Percentiles rank a stretch among this genome's conserved stretches.
Evolutionary conservation across 2,888 invertebrate genomes (phyloP).

Genomic region (Nemapogon koenigi): DNA sequence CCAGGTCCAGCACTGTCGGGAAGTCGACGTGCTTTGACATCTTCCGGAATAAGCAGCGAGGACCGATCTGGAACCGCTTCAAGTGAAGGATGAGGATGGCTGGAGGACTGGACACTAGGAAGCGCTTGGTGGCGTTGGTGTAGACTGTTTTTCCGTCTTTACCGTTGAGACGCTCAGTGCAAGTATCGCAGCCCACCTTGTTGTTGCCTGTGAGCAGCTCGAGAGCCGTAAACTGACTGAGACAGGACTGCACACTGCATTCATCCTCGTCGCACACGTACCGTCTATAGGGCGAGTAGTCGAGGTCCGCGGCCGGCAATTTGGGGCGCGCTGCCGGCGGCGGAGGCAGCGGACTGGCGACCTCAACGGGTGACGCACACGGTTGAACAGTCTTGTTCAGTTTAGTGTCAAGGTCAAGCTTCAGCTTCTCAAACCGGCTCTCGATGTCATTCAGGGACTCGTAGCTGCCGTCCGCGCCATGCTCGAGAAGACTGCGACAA

Average conservation of each 20-base stretch:
- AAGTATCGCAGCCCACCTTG: slow-evolving; percentile 91
- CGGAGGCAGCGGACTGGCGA: slow-evolving; percentile 25
- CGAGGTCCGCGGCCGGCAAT: slow-evolving; percentile 34
- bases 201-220: slow-evolving; percentile 92
- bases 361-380: slow-evolving; percentile 29
- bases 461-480: slow-evolving; percentile 43
- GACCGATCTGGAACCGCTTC: slow-evolving; percentile 90
- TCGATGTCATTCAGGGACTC: slow-evolving; percentile 23
- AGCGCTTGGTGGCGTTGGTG: slow-evolving; percentile 83
- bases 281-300: slow-evolving; percentile 55
- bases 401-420: slow-evolving; percentile 32
- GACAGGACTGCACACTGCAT: slow-evolving; percentile 86
- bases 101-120: slow-evolving; percentile 89
- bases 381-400: slow-evolving; percentile 28
- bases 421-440: slow-evolving; percentile 32
- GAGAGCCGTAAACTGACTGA: slow-evolving; percentile 90
- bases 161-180: slow-evolving; percentile 77
- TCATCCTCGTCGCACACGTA: slow-evolving; percentile 80
- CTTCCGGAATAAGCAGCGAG: slow-evolving; percentile 78
- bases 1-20: slow-evolving; percentile 83
- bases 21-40: slow-evolving; percentile 87
- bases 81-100: slow-evolving; percentile 93
- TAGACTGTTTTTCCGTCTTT: slow-evolving; percentile 76
- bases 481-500: slow-evolving; percentile 38
- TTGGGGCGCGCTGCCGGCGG: slow-evolving; percentile 25